Percentiles rank a stretch among this genome's conserved stretches.
Evolutionary conservation across 2,113 vertebrate genomes (phyloP).

Genomic region (Ctenodactylus gundi): DNA sequence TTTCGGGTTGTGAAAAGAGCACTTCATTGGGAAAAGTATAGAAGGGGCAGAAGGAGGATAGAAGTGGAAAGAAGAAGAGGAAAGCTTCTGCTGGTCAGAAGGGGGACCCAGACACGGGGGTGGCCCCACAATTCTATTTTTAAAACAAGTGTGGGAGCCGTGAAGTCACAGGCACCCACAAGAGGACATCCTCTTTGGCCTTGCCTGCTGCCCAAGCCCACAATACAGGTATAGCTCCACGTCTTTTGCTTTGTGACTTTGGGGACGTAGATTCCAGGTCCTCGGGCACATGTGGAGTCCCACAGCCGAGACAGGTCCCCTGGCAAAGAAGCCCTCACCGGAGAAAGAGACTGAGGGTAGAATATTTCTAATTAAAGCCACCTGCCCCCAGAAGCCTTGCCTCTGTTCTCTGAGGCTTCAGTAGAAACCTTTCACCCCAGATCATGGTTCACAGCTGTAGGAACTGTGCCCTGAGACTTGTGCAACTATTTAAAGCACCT

Average conservation of each 20-base stretch:
- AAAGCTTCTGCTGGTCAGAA: too few species aligned
- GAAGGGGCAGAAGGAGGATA: too few species aligned
- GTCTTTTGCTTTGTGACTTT: background rate
- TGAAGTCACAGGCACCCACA: fast-evolving
- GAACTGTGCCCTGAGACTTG: fast-evolving
- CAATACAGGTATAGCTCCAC: background rate
- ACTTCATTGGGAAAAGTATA: too few species aligned
- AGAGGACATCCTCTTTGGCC: background rate
- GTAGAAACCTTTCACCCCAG: background rate
- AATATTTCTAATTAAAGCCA: background rate
- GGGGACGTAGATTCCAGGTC: fast-evolving
- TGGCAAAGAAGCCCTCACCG: background rate
- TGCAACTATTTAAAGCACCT: background rate
- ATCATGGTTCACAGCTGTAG: fast-evolving
- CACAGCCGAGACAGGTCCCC: fast-evolving
- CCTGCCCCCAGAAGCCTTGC: background rate
- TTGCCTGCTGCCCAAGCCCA: background rate
- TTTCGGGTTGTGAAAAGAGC: too few species aligned
- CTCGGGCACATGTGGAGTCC: background rate
- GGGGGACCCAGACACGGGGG: too few species aligned
- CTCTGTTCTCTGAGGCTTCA: background rate
- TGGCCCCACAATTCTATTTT: fast-evolving
- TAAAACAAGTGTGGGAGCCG: fast-evolving
- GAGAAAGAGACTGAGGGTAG: fast-evolving
- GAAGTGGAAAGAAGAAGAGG: too few species aligned